Conservation (phyloP, 2,113 vertebrate species). For the Nanorana parkeri region DNA sequence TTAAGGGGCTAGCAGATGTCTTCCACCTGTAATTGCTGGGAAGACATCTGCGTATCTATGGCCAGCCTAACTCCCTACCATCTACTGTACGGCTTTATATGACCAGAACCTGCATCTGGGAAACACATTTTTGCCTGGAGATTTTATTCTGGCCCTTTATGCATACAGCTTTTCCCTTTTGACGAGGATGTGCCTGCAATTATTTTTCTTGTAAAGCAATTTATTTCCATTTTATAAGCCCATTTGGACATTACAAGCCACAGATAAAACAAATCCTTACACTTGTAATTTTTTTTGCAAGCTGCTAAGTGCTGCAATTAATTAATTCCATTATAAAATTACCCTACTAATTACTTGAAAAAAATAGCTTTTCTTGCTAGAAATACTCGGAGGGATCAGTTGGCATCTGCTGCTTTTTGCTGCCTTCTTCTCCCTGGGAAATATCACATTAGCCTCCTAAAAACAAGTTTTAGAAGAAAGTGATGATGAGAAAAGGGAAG, state of each 20-base stretch:
- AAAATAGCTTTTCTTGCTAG: constrained; percentile 61
- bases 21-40: too few relatives aligned
- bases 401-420: constrained; percentile 56
- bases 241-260: constrained; percentile 40
- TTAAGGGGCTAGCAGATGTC: too few relatives aligned
- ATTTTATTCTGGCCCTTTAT: neutral
- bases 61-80: too few relatives aligned
- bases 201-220: constrained; percentile 34
- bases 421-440: constrained; percentile 32
- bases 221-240: constrained; percentile 36
- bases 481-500: neutral
- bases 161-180: neutral
- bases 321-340: constrained; percentile 61
- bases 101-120: neutral
- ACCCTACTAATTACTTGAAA: constrained; percentile 64
- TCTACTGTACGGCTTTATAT: neutral
- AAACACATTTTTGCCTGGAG: neutral
- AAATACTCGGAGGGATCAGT: constrained; percentile 50
- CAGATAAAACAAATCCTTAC: constrained; percentile 41
- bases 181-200: neutral
- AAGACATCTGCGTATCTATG: too few relatives aligned
- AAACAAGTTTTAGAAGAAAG: constrained; percentile 32
- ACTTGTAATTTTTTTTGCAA: constrained; percentile 44
- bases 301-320: constrained; percentile 62
- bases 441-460: constrained; percentile 30